Conservation (phyloP, 1,140 invertebrate species). For the Palaemon carinicauda region DNA sequence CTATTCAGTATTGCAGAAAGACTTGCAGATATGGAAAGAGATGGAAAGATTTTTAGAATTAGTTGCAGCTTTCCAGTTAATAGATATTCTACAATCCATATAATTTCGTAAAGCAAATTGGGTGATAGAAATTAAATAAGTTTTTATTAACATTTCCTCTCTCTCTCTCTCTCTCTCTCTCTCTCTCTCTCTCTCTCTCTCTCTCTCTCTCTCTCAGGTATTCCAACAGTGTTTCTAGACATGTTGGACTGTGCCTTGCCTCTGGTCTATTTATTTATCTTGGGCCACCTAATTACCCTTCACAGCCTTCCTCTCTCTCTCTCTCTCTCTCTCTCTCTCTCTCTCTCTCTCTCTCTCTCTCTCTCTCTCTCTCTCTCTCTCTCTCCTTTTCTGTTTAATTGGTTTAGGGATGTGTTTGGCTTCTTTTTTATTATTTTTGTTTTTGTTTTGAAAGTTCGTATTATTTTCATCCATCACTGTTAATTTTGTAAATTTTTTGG, state of each 20-base stretch:
- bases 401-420: neutral
- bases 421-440: neutral
- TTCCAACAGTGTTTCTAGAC: neutral
- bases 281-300: neutral
- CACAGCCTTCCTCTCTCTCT: neutral
- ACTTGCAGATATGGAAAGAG: no score
- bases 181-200: neutral
- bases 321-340: neutral
- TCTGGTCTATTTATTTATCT: conserved; percentile 7
- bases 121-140: no score
- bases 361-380: neutral
- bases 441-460: no score
- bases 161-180: no score
- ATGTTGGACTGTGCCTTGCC: neutral
- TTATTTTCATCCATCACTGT: no score
- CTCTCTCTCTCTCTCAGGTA: neutral
- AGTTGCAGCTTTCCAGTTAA: no score
- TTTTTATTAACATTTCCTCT: no score
- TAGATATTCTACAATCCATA: no score
- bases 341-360: neutral
- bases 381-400: neutral
- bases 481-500: no score
- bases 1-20: no score
- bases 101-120: no score
- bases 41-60: no score